Conservation (phyloP, 1,140 invertebrate species). For the Globodera rostochiensis region DNA sequence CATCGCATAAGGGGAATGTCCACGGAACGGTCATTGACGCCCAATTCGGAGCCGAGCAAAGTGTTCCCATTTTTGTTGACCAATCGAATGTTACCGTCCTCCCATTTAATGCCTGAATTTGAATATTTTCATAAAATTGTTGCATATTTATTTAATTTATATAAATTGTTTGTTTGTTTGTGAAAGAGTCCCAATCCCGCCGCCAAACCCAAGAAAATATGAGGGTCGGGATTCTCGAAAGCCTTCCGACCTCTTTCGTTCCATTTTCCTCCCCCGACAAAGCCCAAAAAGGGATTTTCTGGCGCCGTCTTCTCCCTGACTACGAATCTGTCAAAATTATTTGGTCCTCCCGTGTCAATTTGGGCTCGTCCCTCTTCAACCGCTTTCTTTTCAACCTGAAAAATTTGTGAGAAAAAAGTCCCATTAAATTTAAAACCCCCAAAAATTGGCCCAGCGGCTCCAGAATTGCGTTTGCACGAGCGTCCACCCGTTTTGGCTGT, state of each 20-base stretch:
- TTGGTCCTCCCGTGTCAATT: conserved; percentile 43
- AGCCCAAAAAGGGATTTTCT: conserved; percentile 35
- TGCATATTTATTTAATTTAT: too few relatives aligned
- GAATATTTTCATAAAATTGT: background rate
- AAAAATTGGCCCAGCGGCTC: conserved; percentile 28
- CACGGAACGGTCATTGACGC: conserved; percentile 49
- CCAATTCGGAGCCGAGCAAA: conserved; percentile 50
- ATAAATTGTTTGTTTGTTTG: background rate
- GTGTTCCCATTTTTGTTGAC: conserved; percentile 53
- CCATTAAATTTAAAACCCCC: conserved; percentile 8
- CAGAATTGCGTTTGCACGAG: background rate
- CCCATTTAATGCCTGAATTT: conserved; percentile 50
- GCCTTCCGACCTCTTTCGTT: conserved; percentile 38
- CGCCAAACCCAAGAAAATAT: too few relatives aligned
- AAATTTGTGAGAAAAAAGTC: background rate
- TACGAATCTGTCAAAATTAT: conserved; percentile 47
- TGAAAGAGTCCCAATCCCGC: too few relatives aligned
- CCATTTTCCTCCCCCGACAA: conserved; percentile 43
- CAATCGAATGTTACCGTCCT: conserved; percentile 50
- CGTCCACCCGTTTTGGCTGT: conserved; percentile 1
- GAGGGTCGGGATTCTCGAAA: too few relatives aligned
- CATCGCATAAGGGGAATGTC: conserved; percentile 46
- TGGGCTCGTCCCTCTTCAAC: conserved; percentile 24
- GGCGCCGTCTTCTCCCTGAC: conserved; percentile 43
- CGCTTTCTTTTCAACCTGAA: conserved; percentile 30